Conservation (phyloP, 2,888 invertebrate species). For the Agriopis marginaria region DNA sequence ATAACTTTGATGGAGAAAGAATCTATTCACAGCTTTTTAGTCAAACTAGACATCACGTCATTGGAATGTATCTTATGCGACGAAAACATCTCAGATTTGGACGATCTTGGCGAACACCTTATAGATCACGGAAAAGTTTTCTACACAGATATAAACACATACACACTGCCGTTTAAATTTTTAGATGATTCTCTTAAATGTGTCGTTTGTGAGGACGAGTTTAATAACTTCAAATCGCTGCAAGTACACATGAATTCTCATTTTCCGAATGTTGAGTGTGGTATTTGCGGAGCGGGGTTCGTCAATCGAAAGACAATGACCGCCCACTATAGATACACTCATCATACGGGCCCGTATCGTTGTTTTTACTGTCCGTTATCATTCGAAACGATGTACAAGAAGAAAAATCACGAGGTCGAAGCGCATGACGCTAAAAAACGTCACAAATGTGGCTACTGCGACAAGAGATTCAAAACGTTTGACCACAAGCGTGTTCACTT, state of each 20-base stretch:
- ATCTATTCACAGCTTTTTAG: too few species aligned
- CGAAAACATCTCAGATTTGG: too few species aligned
- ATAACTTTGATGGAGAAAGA: too few species aligned
- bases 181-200: too few species aligned
- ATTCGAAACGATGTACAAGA: slow-evolving; percentile 70
- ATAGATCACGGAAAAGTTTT: too few species aligned
- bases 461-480: slow-evolving; percentile 52
- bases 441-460: slow-evolving; percentile 45
- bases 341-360: slow-evolving; percentile 56
- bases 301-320: slow-evolving; percentile 54
- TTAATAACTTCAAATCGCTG: slow-evolving; percentile 9
- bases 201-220: too few species aligned
- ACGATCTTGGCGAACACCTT: too few species aligned
- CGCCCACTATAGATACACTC: slow-evolving; percentile 53
- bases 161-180: too few species aligned
- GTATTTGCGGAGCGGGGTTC: slow-evolving; percentile 60
- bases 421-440: slow-evolving; percentile 50
- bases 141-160: too few species aligned
- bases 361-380: slow-evolving; percentile 69
- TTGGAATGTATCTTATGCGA: too few species aligned
- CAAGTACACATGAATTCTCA: slow-evolving; percentile 52
- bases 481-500: slow-evolving; percentile 42
- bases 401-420: slow-evolving; percentile 68
- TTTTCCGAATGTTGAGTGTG: slow-evolving; percentile 64
- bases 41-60: too few species aligned